Percentiles rank a stretch among this genome's conserved stretches.
phyloP scores from a whole-genome alignment of 2,888 invertebrate species.

The Coleophora deauratella region DNA sequence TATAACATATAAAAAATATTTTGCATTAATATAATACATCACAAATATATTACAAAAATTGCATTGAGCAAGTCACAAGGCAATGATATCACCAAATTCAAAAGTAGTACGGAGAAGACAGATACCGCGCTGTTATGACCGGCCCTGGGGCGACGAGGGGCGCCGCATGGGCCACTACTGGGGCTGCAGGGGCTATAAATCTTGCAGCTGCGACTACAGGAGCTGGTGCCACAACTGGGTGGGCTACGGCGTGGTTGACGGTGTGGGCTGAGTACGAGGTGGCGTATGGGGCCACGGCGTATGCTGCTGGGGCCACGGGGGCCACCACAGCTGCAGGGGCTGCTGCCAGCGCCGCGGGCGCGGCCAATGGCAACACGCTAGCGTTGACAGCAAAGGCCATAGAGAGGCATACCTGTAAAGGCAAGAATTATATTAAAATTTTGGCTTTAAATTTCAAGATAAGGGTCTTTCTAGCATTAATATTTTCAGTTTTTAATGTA shows the following conservation, averaged over 20 bases:
- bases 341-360: slow-evolving; percentile 18
- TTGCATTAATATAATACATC: slow-evolving; percentile 11
- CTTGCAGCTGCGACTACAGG: slow-evolving; percentile 29
- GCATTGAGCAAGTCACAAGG: slow-evolving; percentile 66
- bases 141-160: slow-evolving; percentile 23
- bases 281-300: slow-evolving; percentile 81
- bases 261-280: slow-evolving; percentile 84
- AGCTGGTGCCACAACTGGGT: slow-evolving; percentile 72
- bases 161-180: slow-evolving; percentile 21
- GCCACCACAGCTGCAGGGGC: slow-evolving; percentile 73
- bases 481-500: too few species aligned
- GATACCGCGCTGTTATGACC: slow-evolving; percentile 30
- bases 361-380: slow-evolving; percentile 43
- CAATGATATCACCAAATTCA: slow-evolving; percentile 63
- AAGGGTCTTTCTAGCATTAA: too few species aligned
- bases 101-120: slow-evolving; percentile 47
- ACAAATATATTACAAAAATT: slow-evolving; percentile 21
- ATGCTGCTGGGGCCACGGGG: slow-evolving; percentile 74
- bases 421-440: too few species aligned
- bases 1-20: too few species aligned
- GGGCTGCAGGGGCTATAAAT: slow-evolving; percentile 8
- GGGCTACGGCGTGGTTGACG: slow-evolving; percentile 83
- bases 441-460: too few species aligned
- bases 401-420: slow-evolving; percentile 50
- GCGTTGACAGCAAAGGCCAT: slow-evolving; percentile 52